Percentiles rank a stretch among this genome's conserved stretches.
Evolutionary conservation across 2,113 vertebrate genomes (phyloP).

Genomic region (Rutilus rutilus): DNA sequence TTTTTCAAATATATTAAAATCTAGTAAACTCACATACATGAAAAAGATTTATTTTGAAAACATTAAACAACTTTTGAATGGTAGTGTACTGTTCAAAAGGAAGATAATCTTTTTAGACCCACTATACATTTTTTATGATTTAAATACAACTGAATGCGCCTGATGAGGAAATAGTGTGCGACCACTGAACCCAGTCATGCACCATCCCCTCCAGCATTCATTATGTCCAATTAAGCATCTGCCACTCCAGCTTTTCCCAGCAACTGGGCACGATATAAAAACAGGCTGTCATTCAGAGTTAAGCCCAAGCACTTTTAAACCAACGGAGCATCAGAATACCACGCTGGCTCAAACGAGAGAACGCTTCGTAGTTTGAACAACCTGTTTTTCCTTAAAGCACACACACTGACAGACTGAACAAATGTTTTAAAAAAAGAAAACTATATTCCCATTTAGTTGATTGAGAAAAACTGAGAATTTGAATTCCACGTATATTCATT

Average conservation of each 20-base stretch:
- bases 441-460: background rate
- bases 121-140: background rate
- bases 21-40: background rate
- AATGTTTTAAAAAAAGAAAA: background rate
- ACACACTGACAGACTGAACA: constrained; percentile 13
- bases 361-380: constrained; percentile 54
- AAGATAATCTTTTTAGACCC: background rate
- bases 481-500: background rate
- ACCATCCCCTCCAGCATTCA: constrained; percentile 50
- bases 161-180: background rate
- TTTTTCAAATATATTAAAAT: too few species aligned
- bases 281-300: constrained; percentile 70
- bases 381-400: background rate
- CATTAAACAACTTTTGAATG: background rate
- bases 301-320: constrained; percentile 37
- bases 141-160: background rate
- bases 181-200: constrained; percentile 11
- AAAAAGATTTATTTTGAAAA: background rate
- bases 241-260: constrained; percentile 54
- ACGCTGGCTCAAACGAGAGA: background rate
- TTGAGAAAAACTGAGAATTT: background rate
- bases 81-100: background rate
- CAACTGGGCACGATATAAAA: constrained; percentile 64
- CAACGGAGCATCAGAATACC: constrained; percentile 62
- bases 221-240: constrained; percentile 71